phyloP scores from a whole-genome alignment of 2,113 vertebrate species.

The Seriola quinqueradiata region DNA sequence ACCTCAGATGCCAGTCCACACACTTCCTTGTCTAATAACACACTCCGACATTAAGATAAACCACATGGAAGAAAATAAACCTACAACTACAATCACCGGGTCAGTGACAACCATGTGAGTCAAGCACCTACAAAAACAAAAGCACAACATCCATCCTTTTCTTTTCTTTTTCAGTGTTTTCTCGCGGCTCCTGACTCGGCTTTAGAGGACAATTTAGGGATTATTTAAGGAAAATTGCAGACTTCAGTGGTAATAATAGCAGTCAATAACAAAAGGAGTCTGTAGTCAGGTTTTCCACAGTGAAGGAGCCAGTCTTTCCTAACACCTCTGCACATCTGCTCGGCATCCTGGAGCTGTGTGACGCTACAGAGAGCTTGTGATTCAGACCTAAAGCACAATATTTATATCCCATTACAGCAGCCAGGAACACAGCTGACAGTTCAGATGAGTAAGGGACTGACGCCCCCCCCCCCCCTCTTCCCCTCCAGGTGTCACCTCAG shows the following conservation, averaged over 20 bases:
- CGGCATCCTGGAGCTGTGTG: slow-evolving; percentile 44
- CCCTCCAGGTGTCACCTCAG: not conserved
- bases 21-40: not conserved
- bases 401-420: slow-evolving; percentile 20
- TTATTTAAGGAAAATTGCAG: slow-evolving; percentile 43
- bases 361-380: slow-evolving; percentile 7
- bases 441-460: not conserved
- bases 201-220: not conserved
- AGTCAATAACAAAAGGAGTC: slow-evolving; percentile 35
- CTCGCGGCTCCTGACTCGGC: not conserved
- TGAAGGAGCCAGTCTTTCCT: slow-evolving; percentile 37
- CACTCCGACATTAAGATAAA: slow-evolving; percentile 14
- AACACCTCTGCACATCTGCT: slow-evolving; percentile 66
- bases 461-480: too few species aligned
- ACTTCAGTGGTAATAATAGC: slow-evolving; percentile 6
- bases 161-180: not conserved
- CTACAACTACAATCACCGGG: not conserved
- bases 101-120: not conserved
- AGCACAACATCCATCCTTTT: slow-evolving; percentile 12
- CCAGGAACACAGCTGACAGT: not conserved
- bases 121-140: slow-evolving; percentile 3
- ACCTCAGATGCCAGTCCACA: not conserved
- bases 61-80: not conserved
- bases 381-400: slow-evolving; percentile 34
- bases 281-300: slow-evolving; percentile 63